Conservation (phyloP, 2,888 invertebrate genomes). For the Drosophila histrio region DNA sequence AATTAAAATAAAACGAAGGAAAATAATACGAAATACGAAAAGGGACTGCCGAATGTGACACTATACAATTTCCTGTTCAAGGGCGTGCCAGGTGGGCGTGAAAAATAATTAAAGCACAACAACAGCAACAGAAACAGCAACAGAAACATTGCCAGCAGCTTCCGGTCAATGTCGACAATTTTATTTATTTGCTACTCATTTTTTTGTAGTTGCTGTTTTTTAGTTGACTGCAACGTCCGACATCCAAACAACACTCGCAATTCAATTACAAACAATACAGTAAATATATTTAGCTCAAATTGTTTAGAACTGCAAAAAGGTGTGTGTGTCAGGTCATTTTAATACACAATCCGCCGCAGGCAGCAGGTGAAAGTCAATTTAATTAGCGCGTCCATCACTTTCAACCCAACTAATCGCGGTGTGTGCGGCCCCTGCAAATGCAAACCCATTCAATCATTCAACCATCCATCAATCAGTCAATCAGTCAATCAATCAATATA, state of each 20-base stretch:
- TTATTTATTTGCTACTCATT: slow-evolving; percentile 23
- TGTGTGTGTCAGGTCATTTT: slow-evolving; percentile 1
- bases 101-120: slow-evolving; percentile 72
- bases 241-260: slow-evolving; percentile 38
- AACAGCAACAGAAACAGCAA: slow-evolving; percentile 40
- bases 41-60: slow-evolving; percentile 48
- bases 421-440: neutral
- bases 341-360: slow-evolving; percentile 8
- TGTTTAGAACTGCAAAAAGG: slow-evolving; percentile 14
- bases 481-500: slow-evolving; percentile 36
- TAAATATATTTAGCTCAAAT: slow-evolving; percentile 14
- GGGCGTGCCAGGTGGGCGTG: slow-evolving; percentile 75
- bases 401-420: slow-evolving; percentile 43
- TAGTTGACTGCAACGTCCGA: slow-evolving; percentile 48
- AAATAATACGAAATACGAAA: slow-evolving; percentile 6
- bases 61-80: slow-evolving; percentile 70
- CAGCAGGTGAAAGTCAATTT: slow-evolving; percentile 44
- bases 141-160: slow-evolving; percentile 47
- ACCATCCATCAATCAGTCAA: slow-evolving; percentile 41
- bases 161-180: slow-evolving; percentile 41
- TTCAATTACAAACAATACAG: slow-evolving; percentile 53
- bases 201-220: slow-evolving; percentile 10
- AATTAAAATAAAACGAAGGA: slow-evolving; percentile 70
- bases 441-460: slow-evolving; percentile 14
- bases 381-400: slow-evolving; percentile 45